A percentile compares a stretch with the other conserved stretches of the same genome.
Evolutionary conservation across 2,113 vertebrate species (phyloP).

Genomic region (Ictalurus punctatus): DNA sequence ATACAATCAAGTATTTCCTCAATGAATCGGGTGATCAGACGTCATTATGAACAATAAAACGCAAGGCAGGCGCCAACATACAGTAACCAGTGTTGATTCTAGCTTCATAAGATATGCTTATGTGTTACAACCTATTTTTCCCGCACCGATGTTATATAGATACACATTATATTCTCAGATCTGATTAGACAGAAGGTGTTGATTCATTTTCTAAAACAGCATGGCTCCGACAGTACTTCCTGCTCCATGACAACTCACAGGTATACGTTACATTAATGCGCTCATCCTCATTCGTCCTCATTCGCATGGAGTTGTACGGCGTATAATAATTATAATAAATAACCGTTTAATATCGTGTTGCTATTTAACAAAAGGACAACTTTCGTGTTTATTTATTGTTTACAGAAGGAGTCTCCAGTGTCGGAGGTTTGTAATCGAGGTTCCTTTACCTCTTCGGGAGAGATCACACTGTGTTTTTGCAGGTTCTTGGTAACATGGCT

Average conservation of each 20-base stretch:
- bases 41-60: background rate
- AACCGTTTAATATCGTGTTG: background rate
- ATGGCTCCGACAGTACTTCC: background rate
- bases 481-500: background rate
- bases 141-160: too few relatives aligned
- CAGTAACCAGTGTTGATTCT: too few relatives aligned
- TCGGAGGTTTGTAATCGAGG: background rate
- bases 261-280: background rate
- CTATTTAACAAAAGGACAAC: background rate
- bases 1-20: background rate
- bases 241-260: too few relatives aligned
- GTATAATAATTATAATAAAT: background rate
- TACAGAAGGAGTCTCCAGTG: background rate
- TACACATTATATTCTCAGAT: background rate
- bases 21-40: background rate
- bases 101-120: background rate
- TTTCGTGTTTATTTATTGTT: background rate
- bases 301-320: background rate
- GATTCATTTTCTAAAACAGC: background rate
- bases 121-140: background rate
- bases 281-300: background rate
- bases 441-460: background rate
- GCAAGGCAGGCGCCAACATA: background rate
- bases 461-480: background rate
- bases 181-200: background rate